These are phyloP conservation scores for Tonatia bakeri DNA, from an alignment of 2,113 vertebrate genomes.

Conservation along the genomic window DNA sequence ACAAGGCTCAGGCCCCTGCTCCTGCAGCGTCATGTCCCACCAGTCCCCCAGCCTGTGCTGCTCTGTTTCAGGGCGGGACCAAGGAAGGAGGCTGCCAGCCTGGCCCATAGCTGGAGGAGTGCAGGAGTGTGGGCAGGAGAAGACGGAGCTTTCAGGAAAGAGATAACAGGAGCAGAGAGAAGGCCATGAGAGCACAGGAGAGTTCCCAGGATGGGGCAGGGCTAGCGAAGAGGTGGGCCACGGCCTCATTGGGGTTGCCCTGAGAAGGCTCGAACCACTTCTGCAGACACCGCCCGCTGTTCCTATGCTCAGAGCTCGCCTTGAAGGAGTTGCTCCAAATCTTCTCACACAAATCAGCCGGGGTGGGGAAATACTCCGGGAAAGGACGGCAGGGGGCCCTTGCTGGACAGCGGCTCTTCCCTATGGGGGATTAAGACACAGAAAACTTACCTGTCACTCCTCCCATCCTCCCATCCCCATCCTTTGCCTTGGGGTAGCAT, in stretches of 20 bases:
- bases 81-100: background rate
- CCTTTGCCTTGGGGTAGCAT: background rate
- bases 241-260: constrained; percentile 82
- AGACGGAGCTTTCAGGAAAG: background rate
- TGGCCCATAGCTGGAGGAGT: rapidly evolving
- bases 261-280: constrained; percentile 86
- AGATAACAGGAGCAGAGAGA: background rate
- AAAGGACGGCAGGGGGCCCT: constrained; percentile 80
- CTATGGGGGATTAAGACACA: constrained; percentile 67
- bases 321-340: constrained; percentile 92
- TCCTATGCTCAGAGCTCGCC: constrained; percentile 75
- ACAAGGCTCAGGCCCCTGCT: background rate
- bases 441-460: background rate
- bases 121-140: background rate
- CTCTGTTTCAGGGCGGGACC: too few relatives aligned
- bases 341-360: constrained; percentile 88
- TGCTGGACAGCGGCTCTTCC: constrained; percentile 83
- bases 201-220: background rate
- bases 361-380: constrained; percentile 78
- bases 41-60: background rate
- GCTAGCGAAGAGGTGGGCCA: constrained; percentile 81
- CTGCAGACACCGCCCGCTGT: constrained; percentile 74
- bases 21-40: background rate
- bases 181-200: background rate
- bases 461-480: rapidly evolving